These are phyloP conservation scores for Cercopithecus mona DNA, from an alignment of 2,113 vertebrate species.

Conservation along the genomic window DNA sequence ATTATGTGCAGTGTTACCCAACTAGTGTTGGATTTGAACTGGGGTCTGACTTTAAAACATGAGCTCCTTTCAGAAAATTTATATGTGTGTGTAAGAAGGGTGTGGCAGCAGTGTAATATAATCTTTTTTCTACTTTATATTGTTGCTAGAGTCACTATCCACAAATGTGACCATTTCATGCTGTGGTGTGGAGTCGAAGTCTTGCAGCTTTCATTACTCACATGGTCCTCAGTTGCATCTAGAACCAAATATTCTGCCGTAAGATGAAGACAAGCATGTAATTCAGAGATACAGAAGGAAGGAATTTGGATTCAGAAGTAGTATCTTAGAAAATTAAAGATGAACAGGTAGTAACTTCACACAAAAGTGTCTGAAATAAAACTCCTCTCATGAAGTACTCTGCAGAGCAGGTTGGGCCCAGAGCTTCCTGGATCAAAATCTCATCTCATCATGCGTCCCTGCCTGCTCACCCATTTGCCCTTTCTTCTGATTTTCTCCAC, in stretches of 20 bases:
- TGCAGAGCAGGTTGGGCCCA: accelerated
- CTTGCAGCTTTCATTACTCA: accelerated
- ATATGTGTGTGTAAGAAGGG: not conserved
- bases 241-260: not conserved
- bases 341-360: not conserved
- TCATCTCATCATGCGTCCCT: accelerated
- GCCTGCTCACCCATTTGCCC: accelerated
- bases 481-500: not conserved
- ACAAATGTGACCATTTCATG: not conserved
- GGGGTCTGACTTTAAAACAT: not conserved
- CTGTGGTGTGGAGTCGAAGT: too few relatives aligned
- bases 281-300: not conserved
- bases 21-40: not conserved
- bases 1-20: accelerated
- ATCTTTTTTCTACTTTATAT: not conserved
- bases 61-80: not conserved
- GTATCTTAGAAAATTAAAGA: not conserved
- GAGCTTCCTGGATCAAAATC: accelerated
- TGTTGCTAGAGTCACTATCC: not conserved
- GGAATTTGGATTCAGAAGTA: not conserved
- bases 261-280: not conserved
- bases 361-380: not conserved
- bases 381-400: accelerated
- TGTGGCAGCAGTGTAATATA: accelerated
- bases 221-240: not conserved